Evolutionary conservation across 2,113 vertebrate genomes (phyloP).

Genomic region (Lethenteron reissneri): DNA sequence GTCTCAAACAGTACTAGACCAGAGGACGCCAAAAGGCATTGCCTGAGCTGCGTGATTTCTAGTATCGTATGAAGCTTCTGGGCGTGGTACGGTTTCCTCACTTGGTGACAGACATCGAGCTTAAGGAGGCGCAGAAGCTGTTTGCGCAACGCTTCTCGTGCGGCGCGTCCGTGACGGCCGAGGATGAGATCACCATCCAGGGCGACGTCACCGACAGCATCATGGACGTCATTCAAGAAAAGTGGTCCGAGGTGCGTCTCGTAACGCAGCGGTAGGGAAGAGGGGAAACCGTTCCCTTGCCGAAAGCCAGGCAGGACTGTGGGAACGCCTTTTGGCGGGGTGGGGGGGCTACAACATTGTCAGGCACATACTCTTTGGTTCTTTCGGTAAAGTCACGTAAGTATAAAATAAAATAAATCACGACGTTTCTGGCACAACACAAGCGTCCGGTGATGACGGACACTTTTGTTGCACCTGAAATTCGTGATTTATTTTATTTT

Average conservation of each 20-base stretch:
- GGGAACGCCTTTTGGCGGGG: too few relatives aligned
- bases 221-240: conserved; percentile 92
- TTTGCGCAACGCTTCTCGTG: conserved; percentile 99
- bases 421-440: too few relatives aligned
- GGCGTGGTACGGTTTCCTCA: too few relatives aligned
- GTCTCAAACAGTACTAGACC: background rate
- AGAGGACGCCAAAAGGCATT: too few relatives aligned
- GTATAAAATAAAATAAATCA: background rate
- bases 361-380: background rate
- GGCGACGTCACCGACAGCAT: conserved; percentile 98
- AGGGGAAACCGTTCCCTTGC: background rate
- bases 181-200: conserved; percentile 99
- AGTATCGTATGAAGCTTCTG: too few relatives aligned
- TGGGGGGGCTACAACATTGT: background rate
- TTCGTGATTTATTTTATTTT: too few relatives aligned
- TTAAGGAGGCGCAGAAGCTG: conserved; percentile 97
- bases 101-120: conserved; percentile 53
- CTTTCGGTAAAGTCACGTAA: background rate
- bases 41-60: too few relatives aligned
- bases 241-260: conserved; percentile 70
- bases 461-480: too few relatives aligned
- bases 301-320: background rate
- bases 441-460: too few relatives aligned
- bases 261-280: background rate
- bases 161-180: conserved; percentile 85